Evolutionary conservation across 2,113 vertebrate genomes (phyloP).

Genomic region (Brachirus orientalis): DNA sequence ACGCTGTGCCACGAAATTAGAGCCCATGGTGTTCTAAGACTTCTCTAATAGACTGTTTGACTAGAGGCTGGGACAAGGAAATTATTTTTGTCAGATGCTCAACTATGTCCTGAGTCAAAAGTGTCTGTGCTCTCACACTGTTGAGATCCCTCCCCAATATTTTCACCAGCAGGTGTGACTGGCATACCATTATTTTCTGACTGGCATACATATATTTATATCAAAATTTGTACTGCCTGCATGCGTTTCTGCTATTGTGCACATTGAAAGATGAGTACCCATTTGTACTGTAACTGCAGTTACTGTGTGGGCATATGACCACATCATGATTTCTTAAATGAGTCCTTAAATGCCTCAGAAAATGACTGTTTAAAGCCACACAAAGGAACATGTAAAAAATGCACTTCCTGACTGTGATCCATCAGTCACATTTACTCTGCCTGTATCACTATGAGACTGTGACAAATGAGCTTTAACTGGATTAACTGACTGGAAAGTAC

Average conservation of each 20-base stretch:
- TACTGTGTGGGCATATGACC: conserved; percentile 15
- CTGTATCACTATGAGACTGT: conserved; percentile 1
- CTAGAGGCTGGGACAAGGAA: too few species aligned
- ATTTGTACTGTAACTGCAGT: conserved; percentile 11
- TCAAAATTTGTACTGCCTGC: conserved; percentile 14
- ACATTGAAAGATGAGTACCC: not conserved
- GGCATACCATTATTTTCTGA: not conserved
- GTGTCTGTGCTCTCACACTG: not conserved
- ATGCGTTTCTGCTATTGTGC: conserved; percentile 19
- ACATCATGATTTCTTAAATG: conserved; percentile 17
- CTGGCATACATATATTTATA: not conserved
- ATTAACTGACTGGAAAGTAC: too few species aligned
- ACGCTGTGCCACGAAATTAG: too few species aligned
- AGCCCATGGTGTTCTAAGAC: conserved; percentile 1
- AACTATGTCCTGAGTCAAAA: too few species aligned
- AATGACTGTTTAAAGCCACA: conserved; percentile 1
- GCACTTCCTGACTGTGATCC: conserved; percentile 1
- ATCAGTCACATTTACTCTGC: conserved; percentile 2
- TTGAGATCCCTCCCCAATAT: not conserved
- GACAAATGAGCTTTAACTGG: conserved; percentile 19
- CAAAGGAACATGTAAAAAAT: too few species aligned
- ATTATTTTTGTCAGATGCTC: too few species aligned
- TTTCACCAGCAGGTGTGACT: not conserved
- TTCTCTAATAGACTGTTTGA: too few species aligned
- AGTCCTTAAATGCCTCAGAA: conserved; percentile 7